A percentile compares a stretch with the other conserved stretches of the same genome.
Conservation (phyloP, 2,797 vertebrate genomes). For the Paguma larvata region DNA sequence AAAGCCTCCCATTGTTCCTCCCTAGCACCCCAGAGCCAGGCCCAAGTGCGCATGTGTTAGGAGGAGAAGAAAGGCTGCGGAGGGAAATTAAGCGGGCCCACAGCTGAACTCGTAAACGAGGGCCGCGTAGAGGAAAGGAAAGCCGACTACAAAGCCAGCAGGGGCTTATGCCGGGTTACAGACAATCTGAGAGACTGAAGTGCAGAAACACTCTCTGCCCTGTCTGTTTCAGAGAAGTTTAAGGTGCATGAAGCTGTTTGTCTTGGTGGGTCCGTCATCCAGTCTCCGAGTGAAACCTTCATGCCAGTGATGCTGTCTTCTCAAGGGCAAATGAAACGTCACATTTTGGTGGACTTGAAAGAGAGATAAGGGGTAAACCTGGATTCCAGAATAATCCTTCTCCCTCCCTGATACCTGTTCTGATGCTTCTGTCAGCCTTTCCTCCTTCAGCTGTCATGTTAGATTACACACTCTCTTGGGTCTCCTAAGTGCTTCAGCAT, state of each 20-base stretch:
- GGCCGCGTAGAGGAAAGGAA: conserved; percentile 81
- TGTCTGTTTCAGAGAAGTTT: conserved; percentile 59
- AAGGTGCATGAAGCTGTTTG: conserved; percentile 77
- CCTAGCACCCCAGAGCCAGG: conserved; percentile 89
- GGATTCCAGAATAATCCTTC: not conserved
- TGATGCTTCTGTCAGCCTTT: not conserved
- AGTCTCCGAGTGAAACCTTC: not conserved
- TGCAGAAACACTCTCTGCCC: not conserved
- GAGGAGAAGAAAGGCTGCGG: conserved; percentile 86
- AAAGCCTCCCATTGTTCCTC: conserved; percentile 93
- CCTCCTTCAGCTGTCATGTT: conserved; percentile 17
- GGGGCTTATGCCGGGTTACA: conserved; percentile 77
- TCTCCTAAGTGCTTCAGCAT: conserved; percentile 56
- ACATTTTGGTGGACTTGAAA: not conserved
- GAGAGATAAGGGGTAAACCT: not conserved
- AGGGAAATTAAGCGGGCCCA: conserved; percentile 86
- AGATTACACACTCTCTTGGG: conserved; percentile 52
- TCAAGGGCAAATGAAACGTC: not conserved
- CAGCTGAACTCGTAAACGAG: conserved; percentile 87
- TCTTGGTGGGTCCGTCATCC: conserved; percentile 29
- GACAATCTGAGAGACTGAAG: conserved; percentile 77
- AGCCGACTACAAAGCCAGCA: conserved; percentile 85
- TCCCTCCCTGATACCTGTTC: not conserved
- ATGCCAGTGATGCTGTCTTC: not conserved
- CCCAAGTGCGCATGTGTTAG: conserved; percentile 93